A percentile compares a stretch with the other conserved stretches of the same genome.
phyloP scores from a whole-genome alignment of 2,113 vertebrate genomes.

The Atlantisia rogersi region DNA sequence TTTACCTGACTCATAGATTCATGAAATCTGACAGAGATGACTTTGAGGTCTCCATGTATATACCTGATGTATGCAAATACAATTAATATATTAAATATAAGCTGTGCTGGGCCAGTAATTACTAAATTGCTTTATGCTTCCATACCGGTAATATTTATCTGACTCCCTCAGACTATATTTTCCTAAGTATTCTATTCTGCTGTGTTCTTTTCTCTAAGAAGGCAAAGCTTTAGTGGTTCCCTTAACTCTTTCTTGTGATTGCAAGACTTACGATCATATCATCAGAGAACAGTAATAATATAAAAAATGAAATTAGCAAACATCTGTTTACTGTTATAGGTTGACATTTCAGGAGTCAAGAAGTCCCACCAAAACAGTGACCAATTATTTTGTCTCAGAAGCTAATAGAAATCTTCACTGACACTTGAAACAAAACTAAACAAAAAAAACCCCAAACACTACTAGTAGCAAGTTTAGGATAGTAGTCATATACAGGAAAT shows the following conservation, averaged over 20 bases:
- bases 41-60: not conserved
- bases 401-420: not conserved
- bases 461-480: not conserved
- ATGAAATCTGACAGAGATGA: conserved; percentile 36
- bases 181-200: not conserved
- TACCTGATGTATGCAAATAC: not conserved
- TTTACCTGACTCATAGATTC: conserved; percentile 20
- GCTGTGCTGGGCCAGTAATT: not conserved
- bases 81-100: conserved; percentile 23
- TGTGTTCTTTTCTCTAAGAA: not conserved
- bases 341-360: not conserved
- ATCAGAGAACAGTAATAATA: not conserved
- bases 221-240: not conserved
- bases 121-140: not conserved
- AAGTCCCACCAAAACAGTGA: not conserved
- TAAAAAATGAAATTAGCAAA: not conserved
- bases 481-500: not conserved
- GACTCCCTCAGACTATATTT: not conserved
- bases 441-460: not conserved
- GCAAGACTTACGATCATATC: not conserved
- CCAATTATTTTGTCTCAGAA: not conserved
- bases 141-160: not conserved
- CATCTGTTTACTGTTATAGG: not conserved
- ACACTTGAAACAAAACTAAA: not conserved
- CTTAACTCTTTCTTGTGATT: not conserved